phyloP scores from a whole-genome alignment of 2,797 vertebrate genomes.

The Cheirogaleus major region DNA sequence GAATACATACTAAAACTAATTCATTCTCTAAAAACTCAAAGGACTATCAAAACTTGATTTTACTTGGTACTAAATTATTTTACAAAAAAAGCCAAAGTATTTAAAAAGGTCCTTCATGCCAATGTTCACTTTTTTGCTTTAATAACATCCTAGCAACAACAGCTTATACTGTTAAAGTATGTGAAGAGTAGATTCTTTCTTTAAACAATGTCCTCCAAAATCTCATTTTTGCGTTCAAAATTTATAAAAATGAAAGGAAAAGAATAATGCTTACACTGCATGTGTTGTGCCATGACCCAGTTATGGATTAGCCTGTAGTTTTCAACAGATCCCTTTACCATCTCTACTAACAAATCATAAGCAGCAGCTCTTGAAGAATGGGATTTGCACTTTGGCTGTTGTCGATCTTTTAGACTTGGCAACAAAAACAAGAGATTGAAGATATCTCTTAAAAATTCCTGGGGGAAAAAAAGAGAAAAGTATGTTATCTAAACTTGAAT shows the following conservation, averaged over 20 bases:
- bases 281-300: constrained; percentile 99
- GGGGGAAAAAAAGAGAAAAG: constrained; percentile 28
- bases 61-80: constrained; percentile 33
- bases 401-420: constrained; percentile 96
- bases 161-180: neutral
- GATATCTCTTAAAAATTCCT: constrained; percentile 98
- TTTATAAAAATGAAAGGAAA: neutral
- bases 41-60: constrained; percentile 20
- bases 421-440: constrained; percentile 98
- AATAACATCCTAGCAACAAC: neutral
- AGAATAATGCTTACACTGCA: constrained; percentile 93
- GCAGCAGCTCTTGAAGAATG: constrained; percentile 97
- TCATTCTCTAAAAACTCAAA: constrained; percentile 22
- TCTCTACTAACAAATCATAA: constrained; percentile 97
- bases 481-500: constrained; percentile 11
- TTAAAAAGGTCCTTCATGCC: constrained; percentile 8
- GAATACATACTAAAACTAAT: neutral
- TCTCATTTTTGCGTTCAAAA: neutral
- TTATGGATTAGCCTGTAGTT: constrained; percentile 99
- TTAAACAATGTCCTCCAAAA: neutral
- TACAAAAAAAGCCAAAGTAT: neutral
- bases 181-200: neutral
- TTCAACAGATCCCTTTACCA: constrained; percentile 97
- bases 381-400: constrained; percentile 98
- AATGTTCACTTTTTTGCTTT: neutral